Base-by-base conservation (phyloP, 2,797 vertebrate genomes). In the Brachyalestes nurse region DNA sequence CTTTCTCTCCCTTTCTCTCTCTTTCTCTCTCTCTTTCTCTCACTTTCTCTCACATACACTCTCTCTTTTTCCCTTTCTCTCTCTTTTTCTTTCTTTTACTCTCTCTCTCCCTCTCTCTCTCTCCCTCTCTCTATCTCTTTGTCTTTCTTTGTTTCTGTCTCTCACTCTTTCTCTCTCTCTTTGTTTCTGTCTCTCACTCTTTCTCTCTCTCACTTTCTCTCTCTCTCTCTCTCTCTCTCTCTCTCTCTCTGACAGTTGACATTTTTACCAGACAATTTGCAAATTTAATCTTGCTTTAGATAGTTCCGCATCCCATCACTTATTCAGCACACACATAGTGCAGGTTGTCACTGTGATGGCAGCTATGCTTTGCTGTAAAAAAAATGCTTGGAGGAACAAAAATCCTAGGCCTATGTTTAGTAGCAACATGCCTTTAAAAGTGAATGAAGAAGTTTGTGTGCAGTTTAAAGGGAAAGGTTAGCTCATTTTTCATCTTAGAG, bases 401-500 rank as follows among this genome's bases (percentile, higher is more conserved):
- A 45, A 7, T 23, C 25, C 38, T 19, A 23, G 66, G 66, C 1
- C 6, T 53, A 21, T 40, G 34, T 73, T 73, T 42, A 58, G 34
- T 57, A 40, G 71, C 19, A 58, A 58, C 53, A 57, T 21, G 6
- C 28, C 9, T 71, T 71, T 53, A 38, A 58, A 73, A 7, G 9
- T 42, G 17, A 38, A 57, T 38, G 12, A 42, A 40, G 17, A 66
- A 16, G 7, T 66, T 19, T 14, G 1, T 69, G 65, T 19, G 16
- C 49, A 38, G 25, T 16, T 72, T 53, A 19, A 72, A 55, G 8
- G 9, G 28, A 62, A 77, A 77, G 28, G 45, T 77, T 55, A 76
- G 21, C 16, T 64, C 34, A 58, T 64, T 72, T 64, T 81, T 81
- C 21, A 70, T 75, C 67, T 71, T 45, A 53, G 34, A 28, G 17